These are phyloP conservation scores for Chrysolina americana DNA, from an alignment of 2,888 invertebrate genomes.

Conservation along the genomic window DNA sequence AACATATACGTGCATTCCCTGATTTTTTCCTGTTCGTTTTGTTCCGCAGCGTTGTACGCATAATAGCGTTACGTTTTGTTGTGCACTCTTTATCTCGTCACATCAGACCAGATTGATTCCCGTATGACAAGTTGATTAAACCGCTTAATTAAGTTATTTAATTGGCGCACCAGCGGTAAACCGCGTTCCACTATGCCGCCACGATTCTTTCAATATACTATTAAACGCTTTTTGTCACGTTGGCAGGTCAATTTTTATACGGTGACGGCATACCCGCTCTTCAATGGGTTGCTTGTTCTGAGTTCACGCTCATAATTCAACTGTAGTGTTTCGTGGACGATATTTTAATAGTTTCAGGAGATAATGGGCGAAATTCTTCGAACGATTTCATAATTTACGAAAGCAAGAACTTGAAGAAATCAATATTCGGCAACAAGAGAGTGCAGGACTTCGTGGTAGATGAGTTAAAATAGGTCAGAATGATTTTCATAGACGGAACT, in stretches of 20 bases:
- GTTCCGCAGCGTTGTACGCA: constrained; percentile 41
- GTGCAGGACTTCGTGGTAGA: too few species aligned
- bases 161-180: constrained; percentile 68
- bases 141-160: constrained; percentile 75
- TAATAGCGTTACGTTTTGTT: constrained; percentile 50
- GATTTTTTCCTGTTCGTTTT: not conserved
- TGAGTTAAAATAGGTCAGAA: too few species aligned
- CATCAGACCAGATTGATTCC: constrained; percentile 64
- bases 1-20: not conserved
- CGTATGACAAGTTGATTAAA: constrained; percentile 74
- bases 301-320: not conserved
- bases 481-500: too few species aligned
- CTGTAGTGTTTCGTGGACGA: not conserved
- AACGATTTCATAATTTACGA: too few species aligned
- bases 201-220: constrained; percentile 47
- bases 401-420: too few species aligned
- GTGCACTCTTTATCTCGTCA: constrained; percentile 59
- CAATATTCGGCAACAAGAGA: too few species aligned
- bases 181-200: constrained; percentile 56
- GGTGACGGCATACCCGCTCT: constrained; percentile 29
- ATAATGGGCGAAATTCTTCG: not conserved
- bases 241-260: constrained; percentile 42
- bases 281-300: not conserved
- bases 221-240: constrained; percentile 49
- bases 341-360: not conserved